These are phyloP conservation scores for Apteryx owenii DNA, from an alignment of 2,113 vertebrate genomes.

Conservation along the genomic window DNA sequence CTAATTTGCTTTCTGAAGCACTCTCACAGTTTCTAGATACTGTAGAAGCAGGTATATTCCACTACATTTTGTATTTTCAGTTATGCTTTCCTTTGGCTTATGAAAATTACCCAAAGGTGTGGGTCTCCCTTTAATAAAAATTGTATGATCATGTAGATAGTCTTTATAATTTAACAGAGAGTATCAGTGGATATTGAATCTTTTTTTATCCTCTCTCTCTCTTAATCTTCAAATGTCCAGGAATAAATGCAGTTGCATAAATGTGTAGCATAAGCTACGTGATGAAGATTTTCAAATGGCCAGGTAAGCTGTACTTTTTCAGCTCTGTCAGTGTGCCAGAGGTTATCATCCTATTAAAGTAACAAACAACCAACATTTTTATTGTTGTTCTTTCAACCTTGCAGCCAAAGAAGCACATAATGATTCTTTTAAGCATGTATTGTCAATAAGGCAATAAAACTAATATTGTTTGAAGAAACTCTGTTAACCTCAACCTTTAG, in stretches of 20 bases:
- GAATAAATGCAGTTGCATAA: background rate
- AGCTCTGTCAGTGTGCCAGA: background rate
- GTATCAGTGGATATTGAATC: background rate
- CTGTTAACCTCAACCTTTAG: background rate
- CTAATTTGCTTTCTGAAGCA: background rate
- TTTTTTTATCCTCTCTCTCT: background rate
- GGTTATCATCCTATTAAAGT: background rate
- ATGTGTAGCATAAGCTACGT: background rate
- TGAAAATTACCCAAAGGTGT: background rate
- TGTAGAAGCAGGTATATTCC: background rate
- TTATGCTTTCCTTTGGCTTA: background rate
- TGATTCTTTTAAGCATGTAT: background rate
- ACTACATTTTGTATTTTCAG: background rate
- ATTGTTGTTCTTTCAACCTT: background rate
- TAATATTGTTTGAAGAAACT: background rate
- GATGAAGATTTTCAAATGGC: background rate
- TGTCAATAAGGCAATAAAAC: background rate
- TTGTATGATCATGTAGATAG: background rate
- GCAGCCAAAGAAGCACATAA: background rate
- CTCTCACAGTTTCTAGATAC: background rate
- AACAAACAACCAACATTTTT: background rate
- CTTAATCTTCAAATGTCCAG: background rate
- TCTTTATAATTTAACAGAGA: background rate
- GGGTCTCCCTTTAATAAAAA: background rate
- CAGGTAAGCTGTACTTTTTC: background rate